Evolutionary conservation across 92 coral and sea anemone species (phyloP), one percentile per base, ranked within the genome.

Genomic region (Bergia sp.): DNA sequence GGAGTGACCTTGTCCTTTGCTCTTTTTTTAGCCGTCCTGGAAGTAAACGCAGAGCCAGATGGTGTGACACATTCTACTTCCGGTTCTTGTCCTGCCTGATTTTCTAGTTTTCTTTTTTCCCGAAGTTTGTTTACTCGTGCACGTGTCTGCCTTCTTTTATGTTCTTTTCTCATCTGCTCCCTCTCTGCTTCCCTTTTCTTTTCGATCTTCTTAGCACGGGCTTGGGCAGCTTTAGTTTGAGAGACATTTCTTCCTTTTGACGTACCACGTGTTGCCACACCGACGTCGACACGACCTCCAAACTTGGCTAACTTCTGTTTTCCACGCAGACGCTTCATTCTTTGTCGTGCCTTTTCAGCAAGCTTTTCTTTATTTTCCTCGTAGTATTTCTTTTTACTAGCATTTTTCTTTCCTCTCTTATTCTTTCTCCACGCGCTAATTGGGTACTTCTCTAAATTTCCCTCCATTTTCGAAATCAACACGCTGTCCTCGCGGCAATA

Each of bases 321-420:
- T 89, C 73, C 82, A 61, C 88, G 79, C 55, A 78, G 80, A 43
- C 83, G 77, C 83, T 86, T 89, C 85, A 88, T 88, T 53, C 84
- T 10, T 79, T 88, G 82, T 82, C 83, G 0, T 4, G 88, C 88
- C 69, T 89, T 89, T 82, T 89, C 91, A 66, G 76, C 77, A 23
- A 82, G 85, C 79, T 89, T 84, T 89, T 76, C 91, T 83, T 82
- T 75, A 89, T 89, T 89, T 20, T 85, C 29, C n/a, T 21, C 37
- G 80, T 73, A 85, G 77, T 85, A 85, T 72, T 88, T 77, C 44
- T 84, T 64, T 41, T 87, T 87, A 42, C n/a, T 87, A n/a, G 39
- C 85, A 87, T 87, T 65, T 76, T 87, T 79, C 85, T 78, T 78
- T 79, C 79, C 79, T 79, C n/a, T 87, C 79, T 79, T 43, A 64